Evolutionary conservation across 2,113 vertebrate species (phyloP), one percentile per base, ranked within the genome.

Genomic region (Brachionichthys hirsutus): DNA sequence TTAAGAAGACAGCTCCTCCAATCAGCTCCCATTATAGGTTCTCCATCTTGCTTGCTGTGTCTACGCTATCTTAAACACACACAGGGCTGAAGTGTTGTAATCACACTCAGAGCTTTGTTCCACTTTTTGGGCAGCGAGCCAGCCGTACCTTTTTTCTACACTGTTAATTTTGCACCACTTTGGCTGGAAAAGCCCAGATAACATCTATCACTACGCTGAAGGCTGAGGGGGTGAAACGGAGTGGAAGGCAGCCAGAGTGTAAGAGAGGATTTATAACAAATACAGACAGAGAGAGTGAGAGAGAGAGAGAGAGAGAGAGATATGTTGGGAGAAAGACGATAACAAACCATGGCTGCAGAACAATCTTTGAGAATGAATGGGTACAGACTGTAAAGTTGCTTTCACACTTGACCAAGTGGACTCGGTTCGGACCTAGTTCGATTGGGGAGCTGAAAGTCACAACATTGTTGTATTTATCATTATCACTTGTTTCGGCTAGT

Each of bases 131-230:
- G 73, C 73, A 62, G 22, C 5, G 46, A 70, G 75, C 70, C 75
- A 81, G 70, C 19, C 16, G 55, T 54, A 54, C 60, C 71, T 34
- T 73, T 68, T 54, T 73, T 73, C 50, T 62, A 1, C 16, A 18
- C 62, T 63, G 57, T 59, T 70, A 72, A 38, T 75, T 56, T 46
- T 70, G 55, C 68, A 70, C 35, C 54, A 66, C 61, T 63, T 54
- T 42, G 54, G 62, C 78, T 69, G 68, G 47, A 61, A 58, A 69
- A 69, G 44, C 51, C 48, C 57, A 72, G 75, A 81, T 74, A 81
- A 62, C 69, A 83, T 81, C 67, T 64, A 53, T 62, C 55, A 59
- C 55, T 18, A 17, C 36, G 17, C 24, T 56, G 64, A 66, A 50
- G 57, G 56, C 6, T 7, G 50, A 10, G 34, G 38, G 35, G 6